A percentile compares a stretch with the other conserved stretches of the same genome.
These are phyloP conservation scores for Chloroceryle inda DNA, from an alignment of 2,797 vertebrate genomes.

Conservation along the genomic window DNA sequence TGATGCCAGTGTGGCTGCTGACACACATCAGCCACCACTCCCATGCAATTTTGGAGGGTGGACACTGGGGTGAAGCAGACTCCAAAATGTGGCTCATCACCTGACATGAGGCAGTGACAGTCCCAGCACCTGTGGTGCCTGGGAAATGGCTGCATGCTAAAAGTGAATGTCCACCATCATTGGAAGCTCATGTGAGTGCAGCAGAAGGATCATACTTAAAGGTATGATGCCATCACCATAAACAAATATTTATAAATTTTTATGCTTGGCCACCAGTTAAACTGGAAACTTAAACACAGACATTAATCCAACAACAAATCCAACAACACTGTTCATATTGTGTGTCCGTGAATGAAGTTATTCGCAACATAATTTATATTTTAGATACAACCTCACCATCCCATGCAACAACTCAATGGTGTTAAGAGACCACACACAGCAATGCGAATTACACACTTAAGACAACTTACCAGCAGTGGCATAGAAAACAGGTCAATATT, in stretches of 20 bases:
- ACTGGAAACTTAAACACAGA: neutral
- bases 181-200: fast-evolving
- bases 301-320: neutral
- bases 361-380: neutral
- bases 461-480: neutral
- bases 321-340: fast-evolving
- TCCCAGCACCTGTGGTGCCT: neutral
- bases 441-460: neutral
- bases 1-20: neutral
- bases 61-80: fast-evolving
- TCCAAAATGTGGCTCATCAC: neutral
- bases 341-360: neutral
- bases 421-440: neutral
- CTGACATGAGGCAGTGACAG: neutral
- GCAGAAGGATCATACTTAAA: neutral
- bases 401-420: neutral
- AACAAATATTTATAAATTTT: neutral
- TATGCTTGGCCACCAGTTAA: neutral
- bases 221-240: neutral
- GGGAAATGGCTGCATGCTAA: neutral
- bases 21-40: fast-evolving
- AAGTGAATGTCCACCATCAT: neutral
- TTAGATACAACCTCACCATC: neutral
- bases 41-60: fast-evolving
- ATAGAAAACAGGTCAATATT: neutral